Evolutionary conservation across 2,888 invertebrate genomes (phyloP).

Genomic region (Folsomia manolachei): DNA sequence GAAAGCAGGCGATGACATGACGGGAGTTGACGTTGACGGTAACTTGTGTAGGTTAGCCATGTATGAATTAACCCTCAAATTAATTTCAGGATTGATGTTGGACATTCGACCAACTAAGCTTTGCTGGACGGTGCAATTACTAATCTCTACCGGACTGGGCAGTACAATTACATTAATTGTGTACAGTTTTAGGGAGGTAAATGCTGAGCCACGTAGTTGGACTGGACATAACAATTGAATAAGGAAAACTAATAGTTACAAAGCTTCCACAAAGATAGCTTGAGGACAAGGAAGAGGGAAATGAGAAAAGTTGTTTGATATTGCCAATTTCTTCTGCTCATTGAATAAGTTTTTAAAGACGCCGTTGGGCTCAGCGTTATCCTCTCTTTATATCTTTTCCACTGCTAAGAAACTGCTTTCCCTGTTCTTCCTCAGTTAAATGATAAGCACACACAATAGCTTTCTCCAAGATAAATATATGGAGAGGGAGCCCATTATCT

Average conservation of each 20-base stretch:
- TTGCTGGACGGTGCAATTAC: too few species aligned
- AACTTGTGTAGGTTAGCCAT: too few species aligned
- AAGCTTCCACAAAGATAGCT: too few species aligned
- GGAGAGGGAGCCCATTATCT: conserved; percentile 16
- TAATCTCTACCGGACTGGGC: too few species aligned
- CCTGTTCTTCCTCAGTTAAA: conserved; percentile 14
- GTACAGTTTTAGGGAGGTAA: not conserved
- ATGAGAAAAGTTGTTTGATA: conserved; percentile 25
- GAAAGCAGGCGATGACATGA: not conserved
- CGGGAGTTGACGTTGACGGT: too few species aligned
- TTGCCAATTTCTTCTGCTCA: conserved; percentile 24
- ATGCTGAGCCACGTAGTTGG: too few species aligned
- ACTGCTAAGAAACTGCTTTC: conserved; percentile 2
- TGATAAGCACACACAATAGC: conserved; percentile 21
- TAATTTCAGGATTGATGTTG: not conserved
- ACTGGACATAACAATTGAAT: too few species aligned
- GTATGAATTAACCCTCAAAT: not conserved
- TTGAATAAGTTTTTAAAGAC: conserved; percentile 25
- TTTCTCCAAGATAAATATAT: not conserved
- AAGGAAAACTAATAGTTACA: too few species aligned
- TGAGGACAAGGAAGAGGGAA: conserved; percentile 4
- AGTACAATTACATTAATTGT: not conserved
- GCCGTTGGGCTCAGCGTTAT: conserved; percentile 23
- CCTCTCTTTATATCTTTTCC: conserved; percentile 1
- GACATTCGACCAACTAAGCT: not conserved